Evolutionary conservation across 2,797 vertebrate species (phyloP).

Genomic region (Leptodactylus fallax): DNA sequence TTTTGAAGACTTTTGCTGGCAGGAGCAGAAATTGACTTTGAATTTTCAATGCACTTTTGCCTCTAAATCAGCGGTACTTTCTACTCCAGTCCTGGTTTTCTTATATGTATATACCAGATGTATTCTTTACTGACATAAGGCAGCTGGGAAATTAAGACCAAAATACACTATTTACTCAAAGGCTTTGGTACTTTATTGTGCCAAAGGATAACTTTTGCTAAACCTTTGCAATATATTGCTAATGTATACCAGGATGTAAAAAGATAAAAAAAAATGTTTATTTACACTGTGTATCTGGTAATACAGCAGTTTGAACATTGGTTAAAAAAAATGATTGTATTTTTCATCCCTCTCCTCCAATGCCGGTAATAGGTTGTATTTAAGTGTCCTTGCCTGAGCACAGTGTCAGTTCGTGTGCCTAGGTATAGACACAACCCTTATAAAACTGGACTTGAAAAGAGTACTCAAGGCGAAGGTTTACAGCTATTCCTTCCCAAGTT

Average conservation of each 20-base stretch:
- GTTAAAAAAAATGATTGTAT: slow-evolving; percentile 40
- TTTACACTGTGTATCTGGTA: slow-evolving; percentile 54
- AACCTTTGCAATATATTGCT: slow-evolving; percentile 55
- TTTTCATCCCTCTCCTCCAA: slow-evolving; percentile 41
- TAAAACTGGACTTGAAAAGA: slow-evolving; percentile 48
- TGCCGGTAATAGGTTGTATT: slow-evolving; percentile 18
- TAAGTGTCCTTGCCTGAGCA: slow-evolving; percentile 28
- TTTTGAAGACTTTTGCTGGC: slow-evolving; percentile 83
- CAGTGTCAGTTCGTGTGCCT: slow-evolving; percentile 12
- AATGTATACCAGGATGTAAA: slow-evolving; percentile 53
- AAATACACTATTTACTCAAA: slow-evolving; percentile 55
- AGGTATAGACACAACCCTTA: slow-evolving; percentile 5
- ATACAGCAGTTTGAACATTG: slow-evolving; percentile 47
- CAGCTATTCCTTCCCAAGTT: slow-evolving; percentile 23
- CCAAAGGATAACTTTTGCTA: slow-evolving; percentile 52
- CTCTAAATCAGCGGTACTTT: slow-evolving; percentile 61
- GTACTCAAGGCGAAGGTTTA: slow-evolving; percentile 23
- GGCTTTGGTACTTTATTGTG: slow-evolving; percentile 51
- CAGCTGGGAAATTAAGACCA: slow-evolving; percentile 54
- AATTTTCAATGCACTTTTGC: slow-evolving; percentile 86
- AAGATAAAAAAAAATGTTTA: slow-evolving; percentile 35
- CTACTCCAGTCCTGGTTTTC: slow-evolving; percentile 64
- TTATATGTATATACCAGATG: slow-evolving; percentile 61
- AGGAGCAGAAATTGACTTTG: slow-evolving; percentile 74
- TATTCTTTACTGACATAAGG: slow-evolving; percentile 54